Percentiles rank a stretch among this genome's conserved stretches.
Conservation (phyloP, 2,113 vertebrate genomes). For the Cyprichromis sp. region DNA sequence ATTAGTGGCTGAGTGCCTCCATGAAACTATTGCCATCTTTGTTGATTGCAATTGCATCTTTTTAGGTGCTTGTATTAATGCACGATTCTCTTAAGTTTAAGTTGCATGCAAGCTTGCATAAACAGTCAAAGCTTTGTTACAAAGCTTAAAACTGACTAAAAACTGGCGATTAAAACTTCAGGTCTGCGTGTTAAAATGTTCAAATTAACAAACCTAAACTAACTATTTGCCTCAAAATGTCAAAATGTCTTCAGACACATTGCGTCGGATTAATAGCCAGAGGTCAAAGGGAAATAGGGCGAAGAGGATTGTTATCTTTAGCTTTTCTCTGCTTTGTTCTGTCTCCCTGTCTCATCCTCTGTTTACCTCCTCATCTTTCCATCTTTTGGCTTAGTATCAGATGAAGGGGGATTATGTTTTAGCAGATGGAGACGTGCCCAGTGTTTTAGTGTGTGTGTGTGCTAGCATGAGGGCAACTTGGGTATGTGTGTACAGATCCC, state of each 20-base stretch:
- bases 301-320: not conserved
- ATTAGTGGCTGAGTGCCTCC: not conserved
- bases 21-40: not conserved
- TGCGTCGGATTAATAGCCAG: not conserved
- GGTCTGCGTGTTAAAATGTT: not conserved
- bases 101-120: not conserved
- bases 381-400: slow-evolving; percentile 31
- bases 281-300: not conserved
- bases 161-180: not conserved
- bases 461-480: not conserved
- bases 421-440: not conserved
- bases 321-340: not conserved
- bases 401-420: slow-evolving; percentile 21
- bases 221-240: not conserved
- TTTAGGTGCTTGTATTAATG: not conserved
- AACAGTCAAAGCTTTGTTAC: not conserved
- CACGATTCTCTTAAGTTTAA: not conserved
- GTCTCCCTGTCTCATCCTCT: not conserved
- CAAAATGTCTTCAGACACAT: not conserved
- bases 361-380: slow-evolving; percentile 5
- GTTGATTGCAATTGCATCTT: not conserved
- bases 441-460: not conserved
- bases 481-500: not conserved
- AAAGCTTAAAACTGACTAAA: not conserved
- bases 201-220: not conserved